A percentile compares a stretch with the other conserved stretches of the same genome.
Evolutionary conservation across 2,888 invertebrate genomes (phyloP).

Genomic region (Archaeoteleia sp.): DNA sequence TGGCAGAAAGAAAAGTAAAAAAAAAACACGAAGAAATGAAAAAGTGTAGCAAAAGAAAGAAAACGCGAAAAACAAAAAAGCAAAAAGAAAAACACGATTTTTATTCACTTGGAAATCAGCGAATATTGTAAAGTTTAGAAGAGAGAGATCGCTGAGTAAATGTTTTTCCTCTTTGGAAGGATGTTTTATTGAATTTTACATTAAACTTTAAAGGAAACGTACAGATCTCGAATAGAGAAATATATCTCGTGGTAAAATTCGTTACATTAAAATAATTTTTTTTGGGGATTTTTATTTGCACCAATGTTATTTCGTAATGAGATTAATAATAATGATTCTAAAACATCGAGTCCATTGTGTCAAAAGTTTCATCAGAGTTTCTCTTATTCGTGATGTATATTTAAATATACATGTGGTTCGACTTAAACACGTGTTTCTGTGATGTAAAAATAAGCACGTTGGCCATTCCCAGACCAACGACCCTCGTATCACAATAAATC

Average conservation of each 20-base stretch:
- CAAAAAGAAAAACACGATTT: slow-evolving; percentile 8
- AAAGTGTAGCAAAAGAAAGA: neutral
- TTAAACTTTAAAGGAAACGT: neutral
- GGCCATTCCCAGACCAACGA: neutral
- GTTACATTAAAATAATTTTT: slow-evolving; percentile 1
- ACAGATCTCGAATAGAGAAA: neutral
- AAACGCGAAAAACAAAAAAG: slow-evolving; percentile 2
- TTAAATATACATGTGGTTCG: neutral
- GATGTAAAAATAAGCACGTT: neutral
- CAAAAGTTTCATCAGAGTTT: neutral
- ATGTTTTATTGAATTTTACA: slow-evolving; percentile 8
- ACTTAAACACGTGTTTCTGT: neutral
- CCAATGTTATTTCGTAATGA: too few relatives aligned
- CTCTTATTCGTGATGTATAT: too few relatives aligned
- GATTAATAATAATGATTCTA: too few relatives aligned
- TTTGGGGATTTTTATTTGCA: too few relatives aligned
- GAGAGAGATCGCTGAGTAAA: slow-evolving; percentile 2
- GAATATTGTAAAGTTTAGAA: slow-evolving; percentile 1
- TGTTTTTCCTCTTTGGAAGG: slow-evolving; percentile 1
- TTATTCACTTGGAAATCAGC: slow-evolving; percentile 8
- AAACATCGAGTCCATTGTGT: neutral
- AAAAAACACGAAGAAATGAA: slow-evolving; percentile 5
- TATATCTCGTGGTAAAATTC: neutral
- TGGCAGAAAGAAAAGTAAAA: neutral
- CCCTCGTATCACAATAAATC: too few relatives aligned